Conservation (phyloP, 2,888 invertebrate species). For the Clunio marinus region DNA sequence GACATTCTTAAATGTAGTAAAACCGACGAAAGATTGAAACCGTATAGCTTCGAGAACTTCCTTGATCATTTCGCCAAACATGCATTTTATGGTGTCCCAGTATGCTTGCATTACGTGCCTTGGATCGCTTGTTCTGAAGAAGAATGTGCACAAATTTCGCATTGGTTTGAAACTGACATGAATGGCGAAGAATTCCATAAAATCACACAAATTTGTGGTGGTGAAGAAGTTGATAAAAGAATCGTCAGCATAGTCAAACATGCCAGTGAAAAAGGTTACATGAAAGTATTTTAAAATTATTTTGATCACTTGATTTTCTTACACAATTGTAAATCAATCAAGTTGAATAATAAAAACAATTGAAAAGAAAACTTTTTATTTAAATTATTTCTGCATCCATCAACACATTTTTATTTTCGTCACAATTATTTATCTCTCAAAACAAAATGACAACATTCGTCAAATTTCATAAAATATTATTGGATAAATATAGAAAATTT, state of each 20-base stretch:
- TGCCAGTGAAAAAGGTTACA: slow-evolving; percentile 47
- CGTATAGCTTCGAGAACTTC: slow-evolving; percentile 44
- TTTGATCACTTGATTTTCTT: not conserved
- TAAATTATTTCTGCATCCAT: too few relatives aligned
- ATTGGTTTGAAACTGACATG: slow-evolving; percentile 46
- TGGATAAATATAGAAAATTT: too few relatives aligned
- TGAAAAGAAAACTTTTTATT: too few relatives aligned
- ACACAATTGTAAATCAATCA: not conserved
- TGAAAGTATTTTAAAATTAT: slow-evolving; percentile 42
- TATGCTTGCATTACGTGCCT: slow-evolving; percentile 47
- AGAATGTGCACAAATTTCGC: slow-evolving; percentile 45
- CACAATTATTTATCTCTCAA: too few relatives aligned
- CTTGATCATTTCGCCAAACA: slow-evolving; percentile 47
- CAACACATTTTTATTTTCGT: too few relatives aligned
- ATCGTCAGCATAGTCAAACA: slow-evolving; percentile 46
- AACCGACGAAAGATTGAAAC: slow-evolving; percentile 39
- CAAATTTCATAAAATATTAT: too few relatives aligned
- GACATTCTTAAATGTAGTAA: slow-evolving; percentile 43
- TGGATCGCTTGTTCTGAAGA: slow-evolving; percentile 46
- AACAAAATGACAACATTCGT: too few relatives aligned
- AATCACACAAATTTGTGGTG: slow-evolving; percentile 46
- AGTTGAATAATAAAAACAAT: not conserved
- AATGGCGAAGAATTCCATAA: slow-evolving; percentile 45
- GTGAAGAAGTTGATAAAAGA: slow-evolving; percentile 45
- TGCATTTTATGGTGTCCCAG: slow-evolving; percentile 48